Base-by-base conservation (phyloP, 2,113 vertebrate species). In the Atlantisia rogersi region DNA sequence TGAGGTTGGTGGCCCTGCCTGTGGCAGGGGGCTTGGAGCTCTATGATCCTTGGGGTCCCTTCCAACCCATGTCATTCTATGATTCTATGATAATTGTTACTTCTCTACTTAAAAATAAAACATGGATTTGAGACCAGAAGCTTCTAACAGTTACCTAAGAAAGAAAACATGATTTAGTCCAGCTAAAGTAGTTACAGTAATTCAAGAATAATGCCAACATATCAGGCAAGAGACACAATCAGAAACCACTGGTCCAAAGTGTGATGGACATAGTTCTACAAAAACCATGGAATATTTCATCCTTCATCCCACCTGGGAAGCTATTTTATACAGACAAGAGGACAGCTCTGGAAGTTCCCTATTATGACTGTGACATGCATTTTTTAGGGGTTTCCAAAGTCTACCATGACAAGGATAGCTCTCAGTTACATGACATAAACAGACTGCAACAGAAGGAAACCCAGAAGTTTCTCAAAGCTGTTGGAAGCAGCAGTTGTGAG, bases 241-340 rank as follows among this genome's bases (percentile, higher is more conserved):
- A 89, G 69, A 91, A 91, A 67, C 15, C 35, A 53, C 9, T 46
- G 31, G 42, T 88, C 26, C 40, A 44, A 86, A 82, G 19, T 19
- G 4, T 6, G 7, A 19, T 16, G 5, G 67, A 58, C 48, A 77
- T 0, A 1, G 12, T 11, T 56, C 15, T 26, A 74, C 24, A 74
- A 62, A 89, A 91, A 25, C 1, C 10, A 80, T 1, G 5, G 20
- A 71, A 11, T 31, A 50, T 55, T 73, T 80, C 12, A 69, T 63
- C 20, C 39, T 56, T 42, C 29, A 46, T 42, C 22, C 22, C 48
- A 48, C 15, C 35, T 78, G 8, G 15, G 21, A 65, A 59, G 32
- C 28, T 44, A 5, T 37, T 79, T 63, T 39, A 48, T 12, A 29
- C 13, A 35, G 35, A 83, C 16, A 52, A 32, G 15, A 82, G 2